These are phyloP conservation scores for Meriones psammophilus DNA, from an alignment of 2,797 vertebrate genomes.

Conservation along the genomic window DNA sequence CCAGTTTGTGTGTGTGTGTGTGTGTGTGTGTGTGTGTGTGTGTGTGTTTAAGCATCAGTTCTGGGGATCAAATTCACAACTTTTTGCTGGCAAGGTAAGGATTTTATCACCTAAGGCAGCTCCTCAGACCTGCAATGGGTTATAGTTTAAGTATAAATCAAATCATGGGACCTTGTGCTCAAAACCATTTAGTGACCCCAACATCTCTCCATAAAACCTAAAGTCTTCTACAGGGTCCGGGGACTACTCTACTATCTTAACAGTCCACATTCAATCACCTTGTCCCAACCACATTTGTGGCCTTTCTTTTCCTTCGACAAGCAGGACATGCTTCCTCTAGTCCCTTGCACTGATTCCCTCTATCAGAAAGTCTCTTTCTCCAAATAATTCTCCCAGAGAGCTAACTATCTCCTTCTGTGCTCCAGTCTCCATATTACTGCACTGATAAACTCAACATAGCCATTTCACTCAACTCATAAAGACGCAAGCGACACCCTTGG, in stretches of 20 bases:
- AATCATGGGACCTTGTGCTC: neutral
- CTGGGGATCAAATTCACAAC: neutral
- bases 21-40: no score
- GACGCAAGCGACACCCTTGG: neutral
- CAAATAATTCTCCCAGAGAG: neutral
- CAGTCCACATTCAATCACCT: neutral
- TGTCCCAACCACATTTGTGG: neutral
- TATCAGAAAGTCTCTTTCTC: neutral
- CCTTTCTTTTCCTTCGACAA: neutral
- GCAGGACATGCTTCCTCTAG: neutral
- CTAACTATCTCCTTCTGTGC: neutral
- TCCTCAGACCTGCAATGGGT: neutral
- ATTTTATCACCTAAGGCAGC: neutral
- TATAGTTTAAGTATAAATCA: constrained; percentile 1
- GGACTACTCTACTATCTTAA: neutral
- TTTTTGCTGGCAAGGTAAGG: neutral
- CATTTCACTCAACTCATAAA: neutral
- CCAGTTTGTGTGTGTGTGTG: neutral
- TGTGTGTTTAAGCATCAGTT: neutral
- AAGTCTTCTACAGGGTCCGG: neutral
- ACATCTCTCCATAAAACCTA: neutral
- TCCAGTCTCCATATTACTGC: neutral
- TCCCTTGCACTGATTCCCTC: neutral
- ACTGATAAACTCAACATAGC: neutral
- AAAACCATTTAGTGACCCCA: neutral